These are phyloP conservation scores for Psittacus erithacus DNA, from an alignment of 2,113 vertebrate species.

Conservation along the genomic window DNA sequence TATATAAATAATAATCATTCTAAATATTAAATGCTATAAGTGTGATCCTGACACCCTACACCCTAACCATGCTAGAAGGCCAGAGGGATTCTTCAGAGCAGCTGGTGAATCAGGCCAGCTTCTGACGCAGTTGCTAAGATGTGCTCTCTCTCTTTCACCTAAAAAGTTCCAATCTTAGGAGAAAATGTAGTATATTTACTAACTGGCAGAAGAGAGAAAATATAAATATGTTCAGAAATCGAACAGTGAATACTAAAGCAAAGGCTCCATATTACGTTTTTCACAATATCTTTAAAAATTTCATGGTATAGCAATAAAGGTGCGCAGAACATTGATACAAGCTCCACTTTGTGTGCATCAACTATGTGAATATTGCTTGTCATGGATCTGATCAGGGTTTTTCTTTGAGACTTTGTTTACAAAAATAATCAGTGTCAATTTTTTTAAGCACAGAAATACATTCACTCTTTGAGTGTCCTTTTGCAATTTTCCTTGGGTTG, in stretches of 20 bases:
- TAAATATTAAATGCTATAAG: background rate
- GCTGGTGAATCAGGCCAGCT: background rate
- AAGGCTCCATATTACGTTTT: background rate
- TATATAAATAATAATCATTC: background rate
- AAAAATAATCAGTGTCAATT: background rate
- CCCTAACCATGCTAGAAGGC: background rate
- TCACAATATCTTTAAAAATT: background rate
- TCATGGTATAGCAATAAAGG: background rate
- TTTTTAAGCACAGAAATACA: background rate
- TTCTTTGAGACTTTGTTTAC: background rate
- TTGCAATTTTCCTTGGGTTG: slow-evolving; percentile 38
- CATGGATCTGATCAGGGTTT: background rate
- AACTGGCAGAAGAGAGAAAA: background rate
- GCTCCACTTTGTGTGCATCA: background rate
- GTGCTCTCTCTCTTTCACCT: background rate
- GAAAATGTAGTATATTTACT: background rate
- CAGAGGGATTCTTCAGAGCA: background rate
- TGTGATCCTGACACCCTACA: background rate
- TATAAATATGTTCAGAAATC: background rate
- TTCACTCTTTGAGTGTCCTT: slow-evolving; percentile 2
- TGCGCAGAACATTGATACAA: background rate
- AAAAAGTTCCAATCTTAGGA: background rate
- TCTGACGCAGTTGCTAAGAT: background rate
- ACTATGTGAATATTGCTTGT: background rate
- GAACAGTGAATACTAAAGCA: background rate